phyloP scores from a whole-genome alignment of 1,140 invertebrate genomes.

The Gonatopus flavifemur region DNA sequence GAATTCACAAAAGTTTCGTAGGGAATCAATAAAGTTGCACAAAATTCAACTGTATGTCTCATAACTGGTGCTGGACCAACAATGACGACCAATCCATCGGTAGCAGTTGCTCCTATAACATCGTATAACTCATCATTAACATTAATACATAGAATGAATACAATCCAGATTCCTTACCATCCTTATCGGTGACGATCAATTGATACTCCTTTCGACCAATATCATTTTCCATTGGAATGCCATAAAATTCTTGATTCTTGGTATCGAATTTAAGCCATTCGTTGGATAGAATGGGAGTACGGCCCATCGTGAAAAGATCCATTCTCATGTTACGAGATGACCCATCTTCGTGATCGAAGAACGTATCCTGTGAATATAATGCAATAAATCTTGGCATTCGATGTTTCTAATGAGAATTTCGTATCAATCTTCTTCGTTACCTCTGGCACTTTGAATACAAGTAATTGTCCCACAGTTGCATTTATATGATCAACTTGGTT shows the following conservation, averaged over 20 bases:
- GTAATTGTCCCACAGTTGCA: constrained; percentile 74
- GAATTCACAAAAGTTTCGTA: constrained; percentile 73
- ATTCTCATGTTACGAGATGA: constrained; percentile 73
- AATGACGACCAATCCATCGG: constrained; percentile 78
- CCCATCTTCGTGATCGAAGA: constrained; percentile 86
- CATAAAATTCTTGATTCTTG: constrained; percentile 88
- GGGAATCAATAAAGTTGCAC: constrained; percentile 74
- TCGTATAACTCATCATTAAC: not conserved
- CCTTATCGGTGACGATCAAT: constrained; percentile 61
- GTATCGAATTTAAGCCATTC: constrained; percentile 89
- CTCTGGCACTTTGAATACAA: constrained; percentile 77
- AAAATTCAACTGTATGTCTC: constrained; percentile 71
- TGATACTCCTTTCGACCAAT: constrained; percentile 75
- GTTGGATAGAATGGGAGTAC: constrained; percentile 65
- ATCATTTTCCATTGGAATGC: constrained; percentile 72
- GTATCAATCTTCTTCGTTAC: no score
- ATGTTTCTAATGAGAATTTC: no score
- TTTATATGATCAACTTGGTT: constrained; percentile 85
- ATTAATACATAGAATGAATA: not conserved
- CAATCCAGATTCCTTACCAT: constrained; percentile 28
- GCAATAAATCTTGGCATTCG: no score
- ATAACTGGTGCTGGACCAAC: constrained; percentile 63
- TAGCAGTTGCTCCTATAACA: constrained; percentile 60
- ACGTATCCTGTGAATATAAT: constrained; percentile 70
- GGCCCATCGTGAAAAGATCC: constrained; percentile 71